phyloP scores from a whole-genome alignment of 2,888 invertebrate genomes.

The Sycophila texana region DNA sequence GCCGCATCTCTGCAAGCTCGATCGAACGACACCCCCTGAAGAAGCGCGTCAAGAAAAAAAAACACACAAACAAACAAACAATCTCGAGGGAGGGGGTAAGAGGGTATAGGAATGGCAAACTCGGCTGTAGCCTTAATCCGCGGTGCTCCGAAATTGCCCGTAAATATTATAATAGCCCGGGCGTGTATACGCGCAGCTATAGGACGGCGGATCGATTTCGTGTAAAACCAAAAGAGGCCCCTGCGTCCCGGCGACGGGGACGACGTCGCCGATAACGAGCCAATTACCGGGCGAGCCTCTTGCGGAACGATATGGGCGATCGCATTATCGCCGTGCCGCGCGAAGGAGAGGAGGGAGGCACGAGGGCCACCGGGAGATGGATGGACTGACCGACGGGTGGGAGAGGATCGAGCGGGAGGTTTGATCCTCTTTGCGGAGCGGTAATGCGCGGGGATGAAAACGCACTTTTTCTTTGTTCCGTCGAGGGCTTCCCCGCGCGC shows the following conservation, averaged over 20 bases:
- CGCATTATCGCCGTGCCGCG: slow-evolving; percentile 39
- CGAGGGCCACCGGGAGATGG: neutral
- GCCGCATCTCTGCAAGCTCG: too few species aligned
- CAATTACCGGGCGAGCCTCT: slow-evolving; percentile 56
- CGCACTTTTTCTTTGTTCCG: slow-evolving; percentile 25
- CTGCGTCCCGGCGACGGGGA: neutral
- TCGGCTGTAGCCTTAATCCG: neutral
- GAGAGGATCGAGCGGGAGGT: neutral
- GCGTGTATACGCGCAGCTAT: slow-evolving; percentile 39
- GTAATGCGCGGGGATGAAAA: slow-evolving; percentile 17
- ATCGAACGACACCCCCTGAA: neutral
- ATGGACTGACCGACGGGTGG: neutral
- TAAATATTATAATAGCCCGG: slow-evolving; percentile 56
- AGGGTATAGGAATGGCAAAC: neutral
- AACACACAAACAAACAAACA: neutral
- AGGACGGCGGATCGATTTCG: slow-evolving; percentile 21
- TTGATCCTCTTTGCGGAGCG: slow-evolving; percentile 35
- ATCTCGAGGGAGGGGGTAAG: slow-evolving; percentile 8
- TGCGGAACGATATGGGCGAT: slow-evolving; percentile 9
- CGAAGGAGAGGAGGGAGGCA: slow-evolving; percentile 10
- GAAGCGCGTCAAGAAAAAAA: neutral
- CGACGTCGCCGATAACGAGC: slow-evolving; percentile 56
- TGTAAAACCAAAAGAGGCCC: slow-evolving; percentile 3
- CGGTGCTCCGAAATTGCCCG: slow-evolving; percentile 57
- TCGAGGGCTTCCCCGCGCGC: neutral